Base-by-base conservation (phyloP, 2,888 invertebrate species). In the Arrhopalites spinosus region DNA sequence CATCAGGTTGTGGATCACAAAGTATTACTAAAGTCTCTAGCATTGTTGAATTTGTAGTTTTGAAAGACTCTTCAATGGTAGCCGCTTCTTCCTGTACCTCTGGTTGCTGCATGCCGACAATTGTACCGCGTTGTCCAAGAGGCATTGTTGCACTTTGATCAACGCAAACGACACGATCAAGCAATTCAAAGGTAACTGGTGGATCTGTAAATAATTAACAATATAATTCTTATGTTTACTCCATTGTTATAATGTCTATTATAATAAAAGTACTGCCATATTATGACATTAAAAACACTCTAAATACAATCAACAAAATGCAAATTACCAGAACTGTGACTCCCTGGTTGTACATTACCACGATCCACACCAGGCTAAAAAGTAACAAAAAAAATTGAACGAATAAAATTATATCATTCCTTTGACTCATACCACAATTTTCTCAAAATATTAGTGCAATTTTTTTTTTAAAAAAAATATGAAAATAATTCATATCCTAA, bases 141-240 rank as follows among this genome's bases (percentile, higher is more conserved):
- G 96, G 96, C 20, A 94, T 93, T 0, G 91, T 89, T 84, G 90
- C 92, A 71, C 90, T 90, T 45, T 90, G 89, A 43, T 92, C 88
- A 0, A 92, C 90, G 84, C 92, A 91, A 3, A 96, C 90, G 64
- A 98, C 90, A 70, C 98, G 89, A 87, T 98, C 97, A 83, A 93
- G 91, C 77, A 98, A 84, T 78, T 87, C 84, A 86, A 89, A 92
- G 72, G 88, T 88, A 43, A 66, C 66, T 29, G 20, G 29, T 7
- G 59, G 53, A 11, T 86, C 87, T n/a, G n/a, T n/a, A n/a, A n/a
- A n/a, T n/a, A n/a, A n/a, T n/a, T n/a, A n/a, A n/a, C n/a, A n/a
- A n/a, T n/a, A n/a, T n/a, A n/a, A n/a, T n/a, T n/a, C n/a, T n/a
- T n/a, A n/a, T n/a, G n/a, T n/a, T n/a, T n/a, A n/a, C n/a, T n/a